Percentiles rank a stretch among this genome's conserved stretches.
These are phyloP conservation scores for Lordiphosa fenestrarum DNA, from an alignment of 2,888 invertebrate species.

Conservation along the genomic window DNA sequence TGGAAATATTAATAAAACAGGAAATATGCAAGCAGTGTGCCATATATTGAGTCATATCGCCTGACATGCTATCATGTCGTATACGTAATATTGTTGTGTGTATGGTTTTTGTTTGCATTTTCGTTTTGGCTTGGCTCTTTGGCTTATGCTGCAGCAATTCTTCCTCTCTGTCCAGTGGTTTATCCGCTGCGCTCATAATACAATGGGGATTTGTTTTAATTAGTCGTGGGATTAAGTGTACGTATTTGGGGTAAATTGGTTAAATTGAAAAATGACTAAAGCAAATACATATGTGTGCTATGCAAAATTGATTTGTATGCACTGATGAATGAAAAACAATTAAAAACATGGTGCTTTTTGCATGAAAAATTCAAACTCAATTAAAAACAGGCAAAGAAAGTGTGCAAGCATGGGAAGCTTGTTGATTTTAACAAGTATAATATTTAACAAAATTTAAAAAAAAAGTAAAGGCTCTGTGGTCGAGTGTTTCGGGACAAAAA, in stretches of 20 bases:
- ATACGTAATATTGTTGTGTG: slow-evolving; percentile 42
- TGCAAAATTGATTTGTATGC: no score
- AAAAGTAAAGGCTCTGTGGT: no score
- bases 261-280: slow-evolving; percentile 44
- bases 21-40: slow-evolving; percentile 50
- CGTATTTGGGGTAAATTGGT: slow-evolving; percentile 11
- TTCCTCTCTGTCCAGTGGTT: slow-evolving; percentile 1
- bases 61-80: slow-evolving; percentile 42
- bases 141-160: slow-evolving; percentile 16
- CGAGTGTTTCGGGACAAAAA: no score
- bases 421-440: no score
- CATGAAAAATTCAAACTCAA: no score
- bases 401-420: no score
- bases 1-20: slow-evolving; percentile 59
- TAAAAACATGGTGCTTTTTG: no score
- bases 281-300: no score
- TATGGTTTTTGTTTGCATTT: neutral
- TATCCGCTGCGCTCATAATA: slow-evolving; percentile 3
- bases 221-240: slow-evolving; percentile 46
- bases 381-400: no score
- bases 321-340: no score
- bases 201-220: slow-evolving; percentile 57
- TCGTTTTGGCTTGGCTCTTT: slow-evolving; percentile 8
- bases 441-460: no score
- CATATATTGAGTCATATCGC: slow-evolving; percentile 31